These are phyloP conservation scores for Nestor notabilis DNA, from an alignment of 2,113 vertebrate genomes.

Conservation along the genomic window DNA sequence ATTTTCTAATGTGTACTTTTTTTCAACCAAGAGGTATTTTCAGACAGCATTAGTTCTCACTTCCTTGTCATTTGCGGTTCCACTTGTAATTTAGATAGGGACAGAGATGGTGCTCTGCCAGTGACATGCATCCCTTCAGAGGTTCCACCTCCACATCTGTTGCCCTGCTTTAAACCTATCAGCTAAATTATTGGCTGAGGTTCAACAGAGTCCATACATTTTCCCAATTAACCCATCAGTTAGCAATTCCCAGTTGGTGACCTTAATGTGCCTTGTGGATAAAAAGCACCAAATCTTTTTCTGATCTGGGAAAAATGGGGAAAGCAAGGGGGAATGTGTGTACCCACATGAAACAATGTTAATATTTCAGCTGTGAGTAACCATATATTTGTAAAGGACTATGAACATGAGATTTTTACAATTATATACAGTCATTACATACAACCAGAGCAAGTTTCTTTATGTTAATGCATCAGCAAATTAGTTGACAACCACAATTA, in stretches of 20 bases:
- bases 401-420: neutral
- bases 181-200: constrained; percentile 55
- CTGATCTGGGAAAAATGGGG: neutral
- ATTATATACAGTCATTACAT: neutral
- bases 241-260: constrained; percentile 48
- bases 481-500: constrained; percentile 62
- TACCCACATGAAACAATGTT: neutral
- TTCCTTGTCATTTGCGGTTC: constrained; percentile 19
- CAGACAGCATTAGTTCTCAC: constrained; percentile 16
- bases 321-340: neutral
- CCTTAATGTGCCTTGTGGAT: constrained; percentile 32
- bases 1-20: neutral
- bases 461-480: constrained; percentile 46
- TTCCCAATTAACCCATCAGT: constrained; percentile 66
- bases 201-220: constrained; percentile 66
- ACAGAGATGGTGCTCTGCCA: constrained; percentile 19
- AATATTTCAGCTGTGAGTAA: constrained; percentile 7
- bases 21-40: constrained; percentile 23
- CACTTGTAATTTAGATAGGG: constrained; percentile 38
- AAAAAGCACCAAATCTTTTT: constrained; percentile 18
- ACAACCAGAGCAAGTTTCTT: neutral
- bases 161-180: constrained; percentile 60
- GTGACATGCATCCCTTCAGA: constrained; percentile 29
- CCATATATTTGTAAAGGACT: neutral
- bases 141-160: constrained; percentile 62